Conservation (phyloP, 2,888 invertebrate species). For the Hyposoter didymator region DNA sequence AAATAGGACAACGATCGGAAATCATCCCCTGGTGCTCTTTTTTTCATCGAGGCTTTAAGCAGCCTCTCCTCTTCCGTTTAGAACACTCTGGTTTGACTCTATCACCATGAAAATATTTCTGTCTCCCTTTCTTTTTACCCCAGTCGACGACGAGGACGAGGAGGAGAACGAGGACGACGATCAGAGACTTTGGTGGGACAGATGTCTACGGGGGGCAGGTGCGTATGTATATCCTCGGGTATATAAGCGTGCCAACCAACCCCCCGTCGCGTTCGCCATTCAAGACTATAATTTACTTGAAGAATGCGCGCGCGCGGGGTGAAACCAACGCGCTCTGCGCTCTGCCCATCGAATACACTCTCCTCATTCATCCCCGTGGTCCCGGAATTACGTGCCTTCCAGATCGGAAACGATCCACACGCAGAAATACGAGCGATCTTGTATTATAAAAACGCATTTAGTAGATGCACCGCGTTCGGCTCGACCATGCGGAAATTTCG, state of each 20-base stretch:
- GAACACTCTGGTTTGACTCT: constrained; percentile 67
- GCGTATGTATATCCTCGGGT: constrained; percentile 73
- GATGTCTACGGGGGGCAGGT: constrained; percentile 83
- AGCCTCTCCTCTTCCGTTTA: constrained; percentile 23
- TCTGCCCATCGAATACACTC: constrained; percentile 42
- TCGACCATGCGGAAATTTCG: constrained; percentile 37
- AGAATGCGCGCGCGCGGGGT: constrained; percentile 81
- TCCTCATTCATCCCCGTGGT: constrained; percentile 76
- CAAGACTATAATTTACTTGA: constrained; percentile 84
- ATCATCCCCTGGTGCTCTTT: constrained; percentile 38
- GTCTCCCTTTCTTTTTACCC: background rate
- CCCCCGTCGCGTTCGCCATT: constrained; percentile 83
- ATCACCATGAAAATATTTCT: constrained; percentile 59
- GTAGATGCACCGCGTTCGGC: background rate
- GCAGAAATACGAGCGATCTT: constrained; percentile 23
- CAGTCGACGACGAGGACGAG: constrained; percentile 69
- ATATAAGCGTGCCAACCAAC: constrained; percentile 83
- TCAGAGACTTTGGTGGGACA: constrained; percentile 77
- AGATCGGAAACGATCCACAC: constrained; percentile 61
- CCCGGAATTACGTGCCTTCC: constrained; percentile 73
- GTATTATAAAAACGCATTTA: constrained; percentile 55
- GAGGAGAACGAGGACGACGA: constrained; percentile 71
- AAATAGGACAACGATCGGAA: constrained; percentile 5
- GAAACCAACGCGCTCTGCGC: constrained; percentile 48
- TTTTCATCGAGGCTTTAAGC: constrained; percentile 9